These are phyloP conservation scores for Ennomos erosarius DNA, from an alignment of 2,888 invertebrate genomes.

Conservation along the genomic window DNA sequence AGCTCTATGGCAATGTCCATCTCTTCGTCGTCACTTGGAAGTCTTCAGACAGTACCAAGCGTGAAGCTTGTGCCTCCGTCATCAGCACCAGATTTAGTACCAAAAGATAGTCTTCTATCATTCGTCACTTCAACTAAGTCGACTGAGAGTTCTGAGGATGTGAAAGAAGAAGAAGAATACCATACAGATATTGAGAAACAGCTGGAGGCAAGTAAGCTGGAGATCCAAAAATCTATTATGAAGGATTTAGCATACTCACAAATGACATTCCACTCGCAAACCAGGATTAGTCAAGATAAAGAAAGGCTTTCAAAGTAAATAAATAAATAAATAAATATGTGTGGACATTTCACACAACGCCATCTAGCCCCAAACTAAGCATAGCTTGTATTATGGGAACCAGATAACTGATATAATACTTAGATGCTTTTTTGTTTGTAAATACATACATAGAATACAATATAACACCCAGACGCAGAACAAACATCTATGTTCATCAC, in stretches of 20 bases:
- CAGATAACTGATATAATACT: too few relatives aligned
- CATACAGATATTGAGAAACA: slow-evolving; percentile 56
- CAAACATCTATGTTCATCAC: too few relatives aligned
- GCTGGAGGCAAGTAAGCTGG: slow-evolving; percentile 65
- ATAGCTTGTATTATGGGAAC: too few relatives aligned
- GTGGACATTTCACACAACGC: too few relatives aligned
- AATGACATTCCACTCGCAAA: slow-evolving; percentile 50
- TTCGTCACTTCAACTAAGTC: slow-evolving; percentile 69
- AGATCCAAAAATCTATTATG: slow-evolving; percentile 73
- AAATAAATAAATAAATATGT: too few relatives aligned
- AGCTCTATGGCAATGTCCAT: slow-evolving; percentile 43
- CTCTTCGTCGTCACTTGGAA: slow-evolving; percentile 57
- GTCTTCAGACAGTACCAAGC: slow-evolving; percentile 72
- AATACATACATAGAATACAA: too few relatives aligned
- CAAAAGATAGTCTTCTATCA: slow-evolving; percentile 68
- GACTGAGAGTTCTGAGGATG: slow-evolving; percentile 41
- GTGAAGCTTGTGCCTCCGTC: slow-evolving; percentile 57
- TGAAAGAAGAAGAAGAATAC: slow-evolving; percentile 49
- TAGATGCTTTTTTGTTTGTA: too few relatives aligned
- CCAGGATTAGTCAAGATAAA: slow-evolving; percentile 42
- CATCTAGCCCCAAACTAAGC: too few relatives aligned
- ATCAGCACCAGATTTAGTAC: slow-evolving; percentile 46
- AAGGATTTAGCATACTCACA: slow-evolving; percentile 69
- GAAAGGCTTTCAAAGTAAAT: slow-evolving; percentile 42
- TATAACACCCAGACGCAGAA: too few relatives aligned